Base-by-base conservation (phyloP, 2,888 invertebrate genomes). In the Ferdinandea cuprea region DNA sequence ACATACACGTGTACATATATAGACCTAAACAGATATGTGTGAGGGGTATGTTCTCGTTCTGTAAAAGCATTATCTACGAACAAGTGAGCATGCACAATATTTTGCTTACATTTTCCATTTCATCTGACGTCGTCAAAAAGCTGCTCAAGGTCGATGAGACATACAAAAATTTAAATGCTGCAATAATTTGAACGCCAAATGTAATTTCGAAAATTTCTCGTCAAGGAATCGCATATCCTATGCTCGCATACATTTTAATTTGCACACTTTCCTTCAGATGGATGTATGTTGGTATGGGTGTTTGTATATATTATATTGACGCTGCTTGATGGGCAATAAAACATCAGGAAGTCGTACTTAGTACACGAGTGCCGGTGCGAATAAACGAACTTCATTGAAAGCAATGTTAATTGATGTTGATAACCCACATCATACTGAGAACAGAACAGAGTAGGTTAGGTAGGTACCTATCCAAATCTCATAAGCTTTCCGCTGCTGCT, bases 401-500 rank as follows among this genome's bases (percentile, higher is more conserved):
- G 52, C 46, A 52, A 48, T 54, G 15, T 63, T 9, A 56, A 63
- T 56, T 69, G 40, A 72, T 66, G 40, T 21, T 79, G 74, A 80
- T 80, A 80, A 74, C 69, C 76, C 61, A 46, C 65, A 69, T 76
- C 71, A 37, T 30, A 50, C 8, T 59, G 44, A 65, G 50, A 50
- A 52, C 15, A 42, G 61, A 25, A 32, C n/a, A n/a, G n/a, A n/a
- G n/a, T n/a, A n/a, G n/a, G n/a, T n/a, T n/a, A n/a, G n/a, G n/a
- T 25, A 25, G 3, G 2, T 8, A 48, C 9, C 42, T 68, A 44
- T 63, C 48, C 15, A 13, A 66, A 74, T 50, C 66, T 74, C 50
- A 42, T 32, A 63, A 76, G 76, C 69, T 76, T 65, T 69, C 37
- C 30, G 40, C 44, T 40, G 32, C 30, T 44, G 44, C 37, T 74